phyloP scores from a whole-genome alignment of 2,113 vertebrate genomes.

The Syngnathus typhle region DNA sequence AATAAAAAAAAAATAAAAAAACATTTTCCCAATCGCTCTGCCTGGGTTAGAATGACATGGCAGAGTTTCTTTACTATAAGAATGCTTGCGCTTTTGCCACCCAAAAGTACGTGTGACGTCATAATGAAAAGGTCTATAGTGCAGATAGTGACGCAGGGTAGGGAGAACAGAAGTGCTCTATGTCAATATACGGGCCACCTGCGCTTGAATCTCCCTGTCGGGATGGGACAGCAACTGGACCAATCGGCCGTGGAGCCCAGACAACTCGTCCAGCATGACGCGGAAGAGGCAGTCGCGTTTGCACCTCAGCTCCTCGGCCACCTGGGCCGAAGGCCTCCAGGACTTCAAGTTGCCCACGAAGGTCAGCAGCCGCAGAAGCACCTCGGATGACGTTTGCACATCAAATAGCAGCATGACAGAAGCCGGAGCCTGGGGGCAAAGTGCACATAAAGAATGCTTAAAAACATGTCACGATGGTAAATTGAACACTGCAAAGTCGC shows the following conservation, averaged over 20 bases:
- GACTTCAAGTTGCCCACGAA: slow-evolving; percentile 81
- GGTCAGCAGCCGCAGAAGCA: slow-evolving; percentile 78
- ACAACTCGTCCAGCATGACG: slow-evolving; percentile 73
- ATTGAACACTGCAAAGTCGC: background rate
- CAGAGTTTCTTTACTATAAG: background rate
- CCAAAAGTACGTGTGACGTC: background rate
- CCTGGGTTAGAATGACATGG: background rate
- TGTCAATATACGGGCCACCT: slow-evolving; percentile 77
- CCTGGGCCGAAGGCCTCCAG: slow-evolving; percentile 60
- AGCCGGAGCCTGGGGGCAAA: slow-evolving; percentile 69
- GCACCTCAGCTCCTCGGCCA: slow-evolving; percentile 64
- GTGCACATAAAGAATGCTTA: background rate
- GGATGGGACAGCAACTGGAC: slow-evolving; percentile 74
- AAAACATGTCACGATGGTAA: background rate
- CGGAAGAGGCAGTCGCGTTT: slow-evolving; percentile 76
- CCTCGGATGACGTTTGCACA: slow-evolving; percentile 60
- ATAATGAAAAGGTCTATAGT: background rate
- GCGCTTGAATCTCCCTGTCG: slow-evolving; percentile 78
- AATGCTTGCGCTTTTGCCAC: background rate
- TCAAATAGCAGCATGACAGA: slow-evolving; percentile 81
- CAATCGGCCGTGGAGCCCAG: slow-evolving; percentile 75
- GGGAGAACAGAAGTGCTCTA: slow-evolving; percentile 30
- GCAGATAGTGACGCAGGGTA: background rate
- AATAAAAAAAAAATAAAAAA: too few species aligned
- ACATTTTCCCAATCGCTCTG: background rate